A percentile compares a stretch with the other conserved stretches of the same genome.
These are phyloP conservation scores for Uromys caudimaculatus DNA, from an alignment of 2,797 vertebrate species.

Conservation along the genomic window DNA sequence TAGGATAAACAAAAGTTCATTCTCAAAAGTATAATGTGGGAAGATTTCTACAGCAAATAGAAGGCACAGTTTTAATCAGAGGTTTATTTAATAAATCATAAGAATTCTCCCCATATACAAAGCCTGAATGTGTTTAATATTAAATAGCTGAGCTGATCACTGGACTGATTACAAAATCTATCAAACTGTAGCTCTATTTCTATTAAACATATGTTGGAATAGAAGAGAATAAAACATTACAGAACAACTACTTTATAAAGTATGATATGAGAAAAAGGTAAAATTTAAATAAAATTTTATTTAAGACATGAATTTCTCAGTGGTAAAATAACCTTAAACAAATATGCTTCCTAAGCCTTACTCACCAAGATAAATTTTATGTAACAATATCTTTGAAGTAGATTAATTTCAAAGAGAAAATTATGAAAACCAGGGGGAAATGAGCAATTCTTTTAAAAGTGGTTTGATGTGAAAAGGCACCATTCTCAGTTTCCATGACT, in stretches of 20 bases:
- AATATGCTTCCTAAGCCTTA: neutral
- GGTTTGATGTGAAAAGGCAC: constrained; percentile 67
- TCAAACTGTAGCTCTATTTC: neutral
- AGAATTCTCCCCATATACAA: neutral
- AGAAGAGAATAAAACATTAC: neutral
- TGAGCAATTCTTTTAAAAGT: constrained; percentile 36
- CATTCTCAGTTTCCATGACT: constrained; percentile 77
- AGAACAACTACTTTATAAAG: neutral
- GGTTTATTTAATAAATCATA: neutral
- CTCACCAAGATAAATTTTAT: constrained; percentile 42
- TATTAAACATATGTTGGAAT: neutral
- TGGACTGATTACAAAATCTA: neutral
- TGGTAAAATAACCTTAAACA: neutral
- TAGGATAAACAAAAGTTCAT: neutral
- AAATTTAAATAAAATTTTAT: neutral
- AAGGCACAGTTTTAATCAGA: neutral
- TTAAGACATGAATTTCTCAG: neutral
- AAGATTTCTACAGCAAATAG: neutral
- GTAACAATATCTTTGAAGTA: neutral
- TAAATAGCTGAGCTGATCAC: neutral
- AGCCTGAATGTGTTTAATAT: neutral
- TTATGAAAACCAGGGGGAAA: neutral
- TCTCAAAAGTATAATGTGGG: neutral
- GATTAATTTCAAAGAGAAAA: constrained; percentile 22
- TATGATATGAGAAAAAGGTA: neutral